Conservation (phyloP, 2,888 invertebrate genomes). For the Acanthacorydalis orientalis region DNA sequence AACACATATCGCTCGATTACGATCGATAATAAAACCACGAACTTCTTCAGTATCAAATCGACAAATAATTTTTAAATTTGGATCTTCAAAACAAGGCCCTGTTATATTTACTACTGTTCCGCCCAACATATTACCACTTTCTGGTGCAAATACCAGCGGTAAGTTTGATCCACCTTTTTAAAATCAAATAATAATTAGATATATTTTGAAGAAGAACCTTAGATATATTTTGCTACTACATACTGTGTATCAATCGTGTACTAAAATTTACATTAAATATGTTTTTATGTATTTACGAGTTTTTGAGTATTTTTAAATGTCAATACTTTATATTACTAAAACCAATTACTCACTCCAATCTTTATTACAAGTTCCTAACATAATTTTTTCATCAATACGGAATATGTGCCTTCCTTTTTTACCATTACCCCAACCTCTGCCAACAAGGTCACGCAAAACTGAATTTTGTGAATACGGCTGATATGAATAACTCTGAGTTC, state of each 20-base stretch:
- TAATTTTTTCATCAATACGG: slow-evolving; percentile 85
- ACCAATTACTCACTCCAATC: slow-evolving; percentile 47
- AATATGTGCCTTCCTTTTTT: slow-evolving; percentile 87
- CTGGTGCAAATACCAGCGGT: slow-evolving; percentile 77
- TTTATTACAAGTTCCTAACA: slow-evolving; percentile 84
- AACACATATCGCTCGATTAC: slow-evolving; percentile 74
- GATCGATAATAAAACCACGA: slow-evolving; percentile 56
- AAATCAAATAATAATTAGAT: not conserved
- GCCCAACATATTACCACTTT: slow-evolving; percentile 94
- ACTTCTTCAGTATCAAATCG: slow-evolving; percentile 72
- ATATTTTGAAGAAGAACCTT: too few species aligned
- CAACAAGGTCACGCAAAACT: slow-evolving; percentile 66
- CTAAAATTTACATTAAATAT: too few species aligned
- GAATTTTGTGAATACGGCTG: slow-evolving; percentile 78
- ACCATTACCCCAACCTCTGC: slow-evolving; percentile 73
- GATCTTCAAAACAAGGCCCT: slow-evolving; percentile 73
- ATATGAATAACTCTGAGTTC: slow-evolving; percentile 77
- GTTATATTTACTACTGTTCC: slow-evolving; percentile 93
- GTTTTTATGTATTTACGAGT: too few species aligned
- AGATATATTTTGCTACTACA: too few species aligned
- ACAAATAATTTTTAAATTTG: slow-evolving; percentile 59
- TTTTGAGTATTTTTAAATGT: too few species aligned
- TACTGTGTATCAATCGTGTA: too few species aligned
- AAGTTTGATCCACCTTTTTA: slow-evolving; percentile 59
- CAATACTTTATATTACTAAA: too few species aligned